Base-by-base conservation (phyloP, 2,797 vertebrate species). In the Danio albolineatus region DNA sequence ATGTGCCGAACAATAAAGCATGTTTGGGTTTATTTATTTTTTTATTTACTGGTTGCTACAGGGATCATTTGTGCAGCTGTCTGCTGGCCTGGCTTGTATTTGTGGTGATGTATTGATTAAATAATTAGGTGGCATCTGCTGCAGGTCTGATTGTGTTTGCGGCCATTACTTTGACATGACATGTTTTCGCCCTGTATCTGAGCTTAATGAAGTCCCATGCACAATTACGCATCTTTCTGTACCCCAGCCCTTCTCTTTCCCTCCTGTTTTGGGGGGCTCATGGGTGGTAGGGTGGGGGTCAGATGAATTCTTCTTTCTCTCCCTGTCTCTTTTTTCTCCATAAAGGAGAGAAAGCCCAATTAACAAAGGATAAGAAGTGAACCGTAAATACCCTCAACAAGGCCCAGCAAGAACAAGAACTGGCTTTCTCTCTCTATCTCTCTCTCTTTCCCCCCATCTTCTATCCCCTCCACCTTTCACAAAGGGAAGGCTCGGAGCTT, bases 361-460 rank as follows among this genome's bases (percentile, higher is more conserved):
- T 94, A 94, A 94, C 92, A 93, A 93, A 92, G 92, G 91, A 94
- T 93, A 93, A 94, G 92, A 94, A 93, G 91, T 94, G 94, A 94
- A 94, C 94, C 93, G 89, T 94, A 92, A 95, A 95, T 89, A 93
- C 90, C 90, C 93, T 91, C 92, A 93, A 93, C 92, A 91, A 92
- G 92, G 91, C 89, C 91, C 90, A 92, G 92, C 91, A 91, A 89
- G 92, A 94, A 94, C 90, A 92, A 92, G 91, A 89, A 88, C 86
- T 82, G 39, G 83, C 89, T 86, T 86, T 88, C 86, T 89, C 86
- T 81, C 83, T 81, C 85, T 87, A 79, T 84, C 74, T 80, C 79
- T 70, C 83, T 74, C 73, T 43, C 84, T 73, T 72, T 65, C 39
- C 87, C 77, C 76, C 73, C 59, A 80, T 80, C 80, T 73, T 61